These are phyloP conservation scores for Suncus etruscus DNA, from an alignment of 2,113 vertebrate genomes.

Conservation along the genomic window DNA sequence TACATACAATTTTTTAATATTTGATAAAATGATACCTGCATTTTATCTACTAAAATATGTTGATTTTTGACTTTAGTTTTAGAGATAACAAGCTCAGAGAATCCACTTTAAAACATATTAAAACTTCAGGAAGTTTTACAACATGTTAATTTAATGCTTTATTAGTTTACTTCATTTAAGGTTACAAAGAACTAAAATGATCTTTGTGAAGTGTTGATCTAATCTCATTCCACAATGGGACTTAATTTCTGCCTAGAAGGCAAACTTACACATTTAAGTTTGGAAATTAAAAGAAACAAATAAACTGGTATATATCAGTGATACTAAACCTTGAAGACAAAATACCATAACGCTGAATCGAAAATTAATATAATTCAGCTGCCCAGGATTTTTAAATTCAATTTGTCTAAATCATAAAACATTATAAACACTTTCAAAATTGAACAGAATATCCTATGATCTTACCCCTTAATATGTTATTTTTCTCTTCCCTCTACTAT, in stretches of 20 bases:
- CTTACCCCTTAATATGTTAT: slow-evolving; percentile 4
- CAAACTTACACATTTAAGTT: slow-evolving; percentile 68
- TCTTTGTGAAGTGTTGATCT: slow-evolving; percentile 78
- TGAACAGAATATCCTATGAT: neutral
- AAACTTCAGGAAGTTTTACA: slow-evolving; percentile 77
- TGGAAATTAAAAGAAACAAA: slow-evolving; percentile 74
- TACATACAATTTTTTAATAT: slow-evolving; percentile 53
- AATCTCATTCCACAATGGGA: slow-evolving; percentile 74
- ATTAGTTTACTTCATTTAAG: slow-evolving; percentile 81
- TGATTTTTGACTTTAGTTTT: slow-evolving; percentile 69
- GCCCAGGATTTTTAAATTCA: slow-evolving; percentile 40
- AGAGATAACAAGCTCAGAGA: slow-evolving; percentile 64
- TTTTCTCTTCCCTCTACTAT: neutral
- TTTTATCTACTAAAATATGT: slow-evolving; percentile 59
- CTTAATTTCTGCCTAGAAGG: slow-evolving; percentile 77
- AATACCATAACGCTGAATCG: neutral
- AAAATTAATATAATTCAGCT: slow-evolving; percentile 57
- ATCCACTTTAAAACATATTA: slow-evolving; percentile 75
- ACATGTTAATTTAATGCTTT: slow-evolving; percentile 83
- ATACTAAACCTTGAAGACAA: slow-evolving; percentile 50
- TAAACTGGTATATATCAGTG: slow-evolving; percentile 55
- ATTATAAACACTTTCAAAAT: slow-evolving; percentile 28
- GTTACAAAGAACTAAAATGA: slow-evolving; percentile 76
- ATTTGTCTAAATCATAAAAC: slow-evolving; percentile 46
- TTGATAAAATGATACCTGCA: slow-evolving; percentile 58